A percentile compares a stretch with the other conserved stretches of the same genome.
Evolutionary conservation across 1,140 invertebrate genomes (phyloP).

Genomic region (Meloidogyne floridensis): DNA sequence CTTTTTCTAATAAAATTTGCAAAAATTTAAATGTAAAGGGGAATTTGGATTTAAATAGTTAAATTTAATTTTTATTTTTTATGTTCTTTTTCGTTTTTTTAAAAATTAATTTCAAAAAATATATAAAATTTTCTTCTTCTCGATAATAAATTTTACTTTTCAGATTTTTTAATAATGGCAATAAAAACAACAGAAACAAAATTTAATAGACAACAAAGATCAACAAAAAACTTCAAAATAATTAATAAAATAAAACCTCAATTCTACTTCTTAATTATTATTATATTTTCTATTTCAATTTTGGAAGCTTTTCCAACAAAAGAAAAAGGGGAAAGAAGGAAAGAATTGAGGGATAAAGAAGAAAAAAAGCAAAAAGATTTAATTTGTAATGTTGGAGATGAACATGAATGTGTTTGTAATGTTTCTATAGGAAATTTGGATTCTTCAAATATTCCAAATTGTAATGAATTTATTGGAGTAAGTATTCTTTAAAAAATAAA

Average conservation of each 20-base stretch:
- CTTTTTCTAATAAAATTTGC: too few relatives aligned
- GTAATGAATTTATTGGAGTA: slow-evolving; percentile 51
- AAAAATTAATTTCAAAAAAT: too few relatives aligned
- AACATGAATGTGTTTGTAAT: slow-evolving; percentile 55
- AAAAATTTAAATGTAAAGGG: too few relatives aligned
- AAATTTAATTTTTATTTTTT: too few relatives aligned
- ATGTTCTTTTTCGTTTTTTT: too few relatives aligned
- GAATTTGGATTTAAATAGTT: too few relatives aligned
- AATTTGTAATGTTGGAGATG: slow-evolving; percentile 49
- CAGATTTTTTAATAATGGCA: neutral
- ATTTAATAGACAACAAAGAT: slow-evolving; percentile 9
- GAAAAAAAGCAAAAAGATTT: slow-evolving; percentile 9
- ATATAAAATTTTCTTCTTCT: too few relatives aligned
- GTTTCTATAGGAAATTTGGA: slow-evolving; percentile 47
- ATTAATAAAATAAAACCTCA: neutral
- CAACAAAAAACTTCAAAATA: slow-evolving; percentile 7
- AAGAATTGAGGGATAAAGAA: neutral
- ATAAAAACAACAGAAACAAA: slow-evolving; percentile 1
- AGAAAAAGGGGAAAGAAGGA: neutral
- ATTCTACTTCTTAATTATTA: slow-evolving; percentile 1
- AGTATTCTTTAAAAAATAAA: slow-evolving; percentile 18
- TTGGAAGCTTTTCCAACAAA: slow-evolving; percentile 10
- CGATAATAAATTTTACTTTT: too few relatives aligned
- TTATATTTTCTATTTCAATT: slow-evolving; percentile 19
- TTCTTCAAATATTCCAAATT: slow-evolving; percentile 26